These are phyloP conservation scores for Heliconius congener DNA, from an alignment of 1,140 invertebrate species.

Conservation along the genomic window DNA sequence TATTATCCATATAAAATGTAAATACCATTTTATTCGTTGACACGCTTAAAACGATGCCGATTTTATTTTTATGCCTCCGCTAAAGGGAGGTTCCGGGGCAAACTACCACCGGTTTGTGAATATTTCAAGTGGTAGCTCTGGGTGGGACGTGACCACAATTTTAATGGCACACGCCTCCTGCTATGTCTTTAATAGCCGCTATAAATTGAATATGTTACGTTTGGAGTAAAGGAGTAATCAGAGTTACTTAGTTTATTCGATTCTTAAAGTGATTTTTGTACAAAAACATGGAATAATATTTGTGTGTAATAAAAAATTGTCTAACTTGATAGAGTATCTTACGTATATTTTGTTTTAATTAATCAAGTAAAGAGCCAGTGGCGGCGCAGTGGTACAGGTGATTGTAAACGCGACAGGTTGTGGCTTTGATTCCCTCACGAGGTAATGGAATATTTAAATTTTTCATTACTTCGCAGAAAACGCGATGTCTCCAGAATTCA, in stretches of 20 bases:
- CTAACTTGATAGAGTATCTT: too few species aligned
- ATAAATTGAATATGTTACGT: slow-evolving; percentile 58
- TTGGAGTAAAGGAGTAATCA: slow-evolving; percentile 11
- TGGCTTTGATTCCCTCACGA: too few species aligned
- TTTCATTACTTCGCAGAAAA: too few species aligned
- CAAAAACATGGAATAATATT: too few species aligned
- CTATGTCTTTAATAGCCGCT: slow-evolving; percentile 60
- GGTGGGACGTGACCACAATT: slow-evolving; percentile 46
- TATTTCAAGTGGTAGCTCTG: slow-evolving; percentile 47
- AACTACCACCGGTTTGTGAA: slow-evolving; percentile 48
- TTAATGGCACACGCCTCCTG: slow-evolving; percentile 40
- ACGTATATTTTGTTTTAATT: too few species aligned
- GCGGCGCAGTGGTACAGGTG: too few species aligned
- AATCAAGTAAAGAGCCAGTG: too few species aligned
- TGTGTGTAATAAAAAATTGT: too few species aligned
- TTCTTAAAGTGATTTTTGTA: neutral
- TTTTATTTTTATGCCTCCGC: slow-evolving; percentile 61
- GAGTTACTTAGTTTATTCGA: neutral
- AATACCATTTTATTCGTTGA: slow-evolving; percentile 31
- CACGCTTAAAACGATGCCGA: slow-evolving; percentile 30
- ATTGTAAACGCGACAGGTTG: too few species aligned
- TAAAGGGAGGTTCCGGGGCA: slow-evolving; percentile 54
- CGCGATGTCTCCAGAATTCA: too few species aligned
- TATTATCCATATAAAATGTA: neutral
- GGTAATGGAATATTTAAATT: too few species aligned